Conservation (phyloP, 2,113 vertebrate species). For the Origma solitaria region DNA sequence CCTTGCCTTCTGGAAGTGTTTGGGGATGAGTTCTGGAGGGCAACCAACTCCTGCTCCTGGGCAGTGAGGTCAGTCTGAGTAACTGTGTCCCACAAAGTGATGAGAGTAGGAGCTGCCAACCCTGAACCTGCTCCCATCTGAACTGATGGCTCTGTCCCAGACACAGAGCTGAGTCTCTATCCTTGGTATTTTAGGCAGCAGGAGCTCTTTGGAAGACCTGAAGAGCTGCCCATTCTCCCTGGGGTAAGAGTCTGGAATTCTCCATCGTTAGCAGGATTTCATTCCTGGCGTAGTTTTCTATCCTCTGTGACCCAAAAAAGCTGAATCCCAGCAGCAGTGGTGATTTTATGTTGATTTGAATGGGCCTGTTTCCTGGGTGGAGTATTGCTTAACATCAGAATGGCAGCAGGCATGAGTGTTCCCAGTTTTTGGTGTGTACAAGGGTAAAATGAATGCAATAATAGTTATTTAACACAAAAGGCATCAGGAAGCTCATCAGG, state of each 20-base stretch:
- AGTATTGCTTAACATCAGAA: background rate
- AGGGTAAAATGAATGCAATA: background rate
- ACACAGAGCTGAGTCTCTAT: background rate
- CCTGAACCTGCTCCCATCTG: background rate
- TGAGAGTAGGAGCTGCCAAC: background rate
- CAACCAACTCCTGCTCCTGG: background rate
- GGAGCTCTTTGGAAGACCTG: background rate
- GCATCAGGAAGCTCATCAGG: background rate
- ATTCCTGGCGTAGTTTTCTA: background rate
- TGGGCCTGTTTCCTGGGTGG: background rate
- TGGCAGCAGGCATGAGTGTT: background rate
- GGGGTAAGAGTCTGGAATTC: background rate
- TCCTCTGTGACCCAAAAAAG: background rate
- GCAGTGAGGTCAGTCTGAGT: background rate
- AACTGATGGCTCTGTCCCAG: background rate
- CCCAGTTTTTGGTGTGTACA: background rate
- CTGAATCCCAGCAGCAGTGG: background rate
- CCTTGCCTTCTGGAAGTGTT: background rate
- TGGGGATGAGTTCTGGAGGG: background rate
- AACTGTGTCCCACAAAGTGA: fast-evolving
- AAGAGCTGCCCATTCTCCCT: background rate
- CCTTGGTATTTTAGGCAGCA: background rate
- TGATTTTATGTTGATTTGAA: background rate
- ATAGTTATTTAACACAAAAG: background rate
- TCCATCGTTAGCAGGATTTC: background rate